Evolutionary conservation across 2,888 invertebrate genomes (phyloP).

Genomic region (Cheilosia urbana): DNA sequence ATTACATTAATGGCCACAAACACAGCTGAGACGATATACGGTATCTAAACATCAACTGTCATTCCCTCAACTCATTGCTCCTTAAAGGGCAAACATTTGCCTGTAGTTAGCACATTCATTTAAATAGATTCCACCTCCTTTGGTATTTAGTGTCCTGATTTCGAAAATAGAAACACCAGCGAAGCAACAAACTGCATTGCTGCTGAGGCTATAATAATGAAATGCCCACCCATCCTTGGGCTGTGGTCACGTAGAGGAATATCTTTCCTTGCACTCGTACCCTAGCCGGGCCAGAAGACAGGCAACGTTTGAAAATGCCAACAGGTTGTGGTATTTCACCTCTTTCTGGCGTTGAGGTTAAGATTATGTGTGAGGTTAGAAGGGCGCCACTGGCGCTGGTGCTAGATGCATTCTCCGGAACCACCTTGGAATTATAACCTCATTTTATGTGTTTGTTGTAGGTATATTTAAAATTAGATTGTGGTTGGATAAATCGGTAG

Average conservation of each 20-base stretch:
- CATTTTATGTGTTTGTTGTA: slow-evolving; percentile 70
- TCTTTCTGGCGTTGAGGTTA: slow-evolving; percentile 33
- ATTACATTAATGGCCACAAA: slow-evolving; percentile 9
- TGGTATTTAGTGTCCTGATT: slow-evolving; percentile 72
- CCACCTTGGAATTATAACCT: slow-evolving; percentile 75
- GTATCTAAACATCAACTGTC: slow-evolving; percentile 71
- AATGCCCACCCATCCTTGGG: slow-evolving; percentile 35
- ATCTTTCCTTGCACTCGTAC: slow-evolving; percentile 9
- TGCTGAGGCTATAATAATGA: slow-evolving; percentile 16
- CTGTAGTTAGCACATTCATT: slow-evolving; percentile 72
- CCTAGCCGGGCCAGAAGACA: background rate
- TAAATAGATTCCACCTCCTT: slow-evolving; percentile 69
- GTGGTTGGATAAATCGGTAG: slow-evolving; percentile 54
- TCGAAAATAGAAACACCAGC: slow-evolving; percentile 63
- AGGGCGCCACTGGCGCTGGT: slow-evolving; percentile 23
- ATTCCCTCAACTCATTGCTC: slow-evolving; percentile 71
- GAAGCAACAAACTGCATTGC: slow-evolving; percentile 74
- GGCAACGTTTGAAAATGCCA: slow-evolving; percentile 63
- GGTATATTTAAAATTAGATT: slow-evolving; percentile 71
- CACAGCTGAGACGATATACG: slow-evolving; percentile 13
- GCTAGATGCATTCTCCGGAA: slow-evolving; percentile 72
- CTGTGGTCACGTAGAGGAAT: slow-evolving; percentile 45
- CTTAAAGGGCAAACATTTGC: slow-evolving; percentile 75
- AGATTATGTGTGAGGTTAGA: slow-evolving; percentile 38
- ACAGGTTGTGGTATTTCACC: slow-evolving; percentile 74